Evolutionary conservation across 2,888 invertebrate genomes (phyloP), one percentile per base, ranked within the genome.

Genomic region (Bursaphelenchus okinawaensis): DNA sequence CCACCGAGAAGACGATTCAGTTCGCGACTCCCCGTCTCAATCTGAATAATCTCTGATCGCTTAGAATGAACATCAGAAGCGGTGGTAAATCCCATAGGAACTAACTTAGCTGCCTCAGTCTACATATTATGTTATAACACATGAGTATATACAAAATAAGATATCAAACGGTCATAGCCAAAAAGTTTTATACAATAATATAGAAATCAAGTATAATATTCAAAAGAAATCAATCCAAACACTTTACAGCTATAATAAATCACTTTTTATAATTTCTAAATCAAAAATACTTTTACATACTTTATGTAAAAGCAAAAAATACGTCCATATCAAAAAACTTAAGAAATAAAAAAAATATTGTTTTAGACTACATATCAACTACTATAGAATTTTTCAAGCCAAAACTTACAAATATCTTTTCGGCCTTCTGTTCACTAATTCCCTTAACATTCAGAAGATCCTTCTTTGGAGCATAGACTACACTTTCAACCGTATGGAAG

Each of bases 21-120:
- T 51, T 77, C 75, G 52, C 75, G 75, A 1, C 76, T 76, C 0
- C 96, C 96, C 3, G 95, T 95, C 0, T 93, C 92, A 9, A 98
- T 84, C 83, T 91, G 91, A 62, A 98, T 92, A 60, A 96, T 91
- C 84, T 98, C 95, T 4, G 94, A 89, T 70, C 98, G 88, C 84
- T 92, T 93, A 82, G 91, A 90, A 84, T 95, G 93, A 83, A 94
- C 91, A 77, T 93, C 93, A 4, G 93, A 91, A 0, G 98, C 98
- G 26, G 95, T 94, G 6, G 93, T 94, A 82, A 99, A 99, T 0
- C 96, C 96, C 91, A 98, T 92, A 0, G 93, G 92, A 0, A 96
- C 92, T 50, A 93, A 84, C 84, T 96, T 98, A 0, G 89, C 88
- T 1, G 95, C 93, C 85, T 94, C 95, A 3, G 88, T 81, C 88